phyloP scores from a whole-genome alignment of 2,797 vertebrate genomes.

The Nannoperca australis region DNA sequence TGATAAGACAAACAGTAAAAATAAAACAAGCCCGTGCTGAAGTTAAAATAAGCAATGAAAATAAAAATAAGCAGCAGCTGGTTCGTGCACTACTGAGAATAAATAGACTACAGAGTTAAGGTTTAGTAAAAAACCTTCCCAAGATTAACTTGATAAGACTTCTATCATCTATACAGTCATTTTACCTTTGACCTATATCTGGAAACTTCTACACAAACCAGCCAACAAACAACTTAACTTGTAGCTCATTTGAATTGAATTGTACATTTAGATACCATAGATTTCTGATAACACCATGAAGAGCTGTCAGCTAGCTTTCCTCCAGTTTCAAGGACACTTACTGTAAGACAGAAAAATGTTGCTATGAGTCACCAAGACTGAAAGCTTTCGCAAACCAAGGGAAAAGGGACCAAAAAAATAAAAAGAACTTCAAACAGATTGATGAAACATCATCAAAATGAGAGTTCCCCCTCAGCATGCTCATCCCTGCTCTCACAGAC shows the following conservation, averaged over 20 bases:
- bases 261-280: constrained; percentile 34
- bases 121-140: constrained; percentile 30
- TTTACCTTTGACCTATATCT: constrained; percentile 40
- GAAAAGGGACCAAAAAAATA: constrained; percentile 24
- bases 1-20: constrained; percentile 29
- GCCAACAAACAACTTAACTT: constrained; percentile 62
- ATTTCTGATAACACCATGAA: constrained; percentile 26
- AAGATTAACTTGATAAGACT: constrained; percentile 41
- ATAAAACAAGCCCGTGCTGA: constrained; percentile 25
- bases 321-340: constrained; percentile 50
- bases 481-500: constrained; percentile 61
- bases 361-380: constrained; percentile 47
- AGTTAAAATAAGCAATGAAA: too few relatives aligned
- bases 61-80: constrained; percentile 36
- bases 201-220: constrained; percentile 22
- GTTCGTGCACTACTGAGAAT: constrained; percentile 20
- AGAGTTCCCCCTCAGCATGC: constrained; percentile 58
- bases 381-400: constrained; percentile 63
- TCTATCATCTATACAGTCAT: constrained; percentile 36
- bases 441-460: constrained; percentile 76
- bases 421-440: constrained; percentile 71
- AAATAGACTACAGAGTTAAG: constrained; percentile 17
- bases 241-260: constrained; percentile 43
- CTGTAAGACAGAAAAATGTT: constrained; percentile 37
- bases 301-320: constrained; percentile 34